Evolutionary conservation across 2,888 invertebrate species (phyloP), one percentile per base, ranked within the genome.

Genomic region (Xestia ashworthii): DNA sequence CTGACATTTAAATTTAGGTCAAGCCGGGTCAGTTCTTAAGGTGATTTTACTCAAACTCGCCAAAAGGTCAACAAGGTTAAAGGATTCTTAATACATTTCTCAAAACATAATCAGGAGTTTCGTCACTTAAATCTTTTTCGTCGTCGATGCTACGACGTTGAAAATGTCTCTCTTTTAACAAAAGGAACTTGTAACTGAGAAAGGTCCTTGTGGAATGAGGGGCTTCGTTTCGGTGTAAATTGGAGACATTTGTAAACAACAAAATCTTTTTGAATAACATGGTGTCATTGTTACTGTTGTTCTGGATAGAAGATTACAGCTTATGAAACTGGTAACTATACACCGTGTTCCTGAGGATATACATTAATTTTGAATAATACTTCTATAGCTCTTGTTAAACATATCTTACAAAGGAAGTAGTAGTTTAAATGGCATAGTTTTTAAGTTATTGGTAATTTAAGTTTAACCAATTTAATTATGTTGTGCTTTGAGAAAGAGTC

Each of bases 1-100:
- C 46, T 69, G 82, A 41, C 68, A 60, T 76, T 38, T 38, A 60
- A 77, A 69, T 65, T 53, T 80, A 58, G 68, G 76, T 80, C 77
- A 53, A 46, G 16, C 3, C 25, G 38, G 50, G 12, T 38, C 22
- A 38, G 58, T 55, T 44, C 44, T 32, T 19, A 22, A 41, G 32
- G 41, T 76, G 38, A 58, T 64, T 68, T 68, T 22, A 12, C 41
- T 46, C 12, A 64, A 68, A 32, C 48, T 64, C 6, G 44, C 44
- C 58, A 22, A 74, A 25, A 66, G 64, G 80, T 71, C 72, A 80
- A 78, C 64, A 5, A 72, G n/a, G 41, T 58, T 58, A 76, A 48
- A 38, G 16, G 50, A 70, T 62, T 79, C 32, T 71, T 78, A 53
- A 55, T 64, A 78, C 38, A 55, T 64, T 55, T 64, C 48, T 48